Percentiles rank a stretch among this genome's conserved stretches.
phyloP scores from a whole-genome alignment of 1,140 invertebrate genomes.

The Geopemphigus sp. region DNA sequence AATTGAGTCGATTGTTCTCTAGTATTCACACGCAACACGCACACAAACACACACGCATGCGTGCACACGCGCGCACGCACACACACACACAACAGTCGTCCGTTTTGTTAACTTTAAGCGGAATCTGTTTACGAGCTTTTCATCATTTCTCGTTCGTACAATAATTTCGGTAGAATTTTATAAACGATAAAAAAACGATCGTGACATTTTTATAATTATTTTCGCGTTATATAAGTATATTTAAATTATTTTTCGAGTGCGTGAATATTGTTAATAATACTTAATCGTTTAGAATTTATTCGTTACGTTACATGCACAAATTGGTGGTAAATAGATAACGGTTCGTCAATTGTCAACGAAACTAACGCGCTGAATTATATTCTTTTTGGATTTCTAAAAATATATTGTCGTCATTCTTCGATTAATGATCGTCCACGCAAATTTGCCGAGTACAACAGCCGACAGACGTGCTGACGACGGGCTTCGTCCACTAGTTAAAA shows the following conservation, averaged over 20 bases:
- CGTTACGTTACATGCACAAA: too few species aligned
- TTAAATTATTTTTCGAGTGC: too few species aligned
- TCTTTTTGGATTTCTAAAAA: conserved; percentile 2
- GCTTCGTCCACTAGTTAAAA: conserved; percentile 18
- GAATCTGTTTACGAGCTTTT: neutral
- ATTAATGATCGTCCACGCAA: conserved; percentile 23
- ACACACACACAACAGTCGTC: neutral
- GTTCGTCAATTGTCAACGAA: neutral
- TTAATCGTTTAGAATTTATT: too few species aligned
- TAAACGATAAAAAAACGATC: neutral
- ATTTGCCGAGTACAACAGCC: conserved; percentile 5
- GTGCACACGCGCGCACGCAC: too few species aligned
- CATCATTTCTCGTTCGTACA: neutral
- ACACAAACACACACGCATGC: neutral
- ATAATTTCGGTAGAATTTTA: neutral
- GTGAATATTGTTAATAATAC: too few species aligned
- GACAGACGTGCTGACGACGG: conserved; percentile 20
- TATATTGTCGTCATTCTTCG: conserved; percentile 9
- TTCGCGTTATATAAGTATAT: too few species aligned
- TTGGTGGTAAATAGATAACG: too few species aligned
- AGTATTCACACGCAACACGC: neutral
- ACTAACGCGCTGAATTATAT: neutral
- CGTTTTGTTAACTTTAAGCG: neutral
- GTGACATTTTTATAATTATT: neutral
- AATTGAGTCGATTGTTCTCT: neutral